Evolutionary conservation across 2,888 invertebrate genomes (phyloP).

Genomic region (Phaonia tiefii): DNA sequence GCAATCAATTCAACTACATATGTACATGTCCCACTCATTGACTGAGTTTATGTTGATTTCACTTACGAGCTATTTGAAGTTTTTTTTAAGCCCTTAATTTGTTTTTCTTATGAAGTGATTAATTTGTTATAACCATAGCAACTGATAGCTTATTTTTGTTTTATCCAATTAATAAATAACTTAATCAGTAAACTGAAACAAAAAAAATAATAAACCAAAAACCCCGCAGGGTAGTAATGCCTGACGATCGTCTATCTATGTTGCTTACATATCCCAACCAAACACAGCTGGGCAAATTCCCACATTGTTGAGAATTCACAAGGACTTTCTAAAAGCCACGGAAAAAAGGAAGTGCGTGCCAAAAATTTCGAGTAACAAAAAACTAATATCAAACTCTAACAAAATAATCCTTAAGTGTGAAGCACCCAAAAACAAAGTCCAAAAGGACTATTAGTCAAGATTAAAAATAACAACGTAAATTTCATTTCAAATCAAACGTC

Average conservation of each 20-base stretch:
- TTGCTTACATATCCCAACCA: background rate
- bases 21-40: too few relatives aligned
- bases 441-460: slow-evolving; percentile 76
- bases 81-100: background rate
- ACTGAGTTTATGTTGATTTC: too few relatives aligned
- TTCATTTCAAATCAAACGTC: slow-evolving; percentile 34
- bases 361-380: slow-evolving; percentile 55
- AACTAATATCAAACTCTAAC: slow-evolving; percentile 53
- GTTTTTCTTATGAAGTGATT: slow-evolving; percentile 57
- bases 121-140: slow-evolving; percentile 61
- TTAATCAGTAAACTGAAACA: slow-evolving; percentile 17
- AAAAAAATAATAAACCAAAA: background rate
- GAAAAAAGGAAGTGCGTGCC: slow-evolving; percentile 77
- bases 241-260: too few relatives aligned
- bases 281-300: slow-evolving; percentile 70
- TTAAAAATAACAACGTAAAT: slow-evolving; percentile 68
- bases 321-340: background rate
- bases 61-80: too few relatives aligned
- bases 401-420: slow-evolving; percentile 71
- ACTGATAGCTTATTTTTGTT: slow-evolving; percentile 43
- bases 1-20: too few relatives aligned
- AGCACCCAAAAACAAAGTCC: slow-evolving; percentile 62
- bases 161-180: slow-evolving; percentile 42
- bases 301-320: slow-evolving; percentile 55
- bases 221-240: too few relatives aligned